These are phyloP conservation scores for Prenolepis imparis DNA, from an alignment of 2,888 invertebrate species.

Conservation along the genomic window DNA sequence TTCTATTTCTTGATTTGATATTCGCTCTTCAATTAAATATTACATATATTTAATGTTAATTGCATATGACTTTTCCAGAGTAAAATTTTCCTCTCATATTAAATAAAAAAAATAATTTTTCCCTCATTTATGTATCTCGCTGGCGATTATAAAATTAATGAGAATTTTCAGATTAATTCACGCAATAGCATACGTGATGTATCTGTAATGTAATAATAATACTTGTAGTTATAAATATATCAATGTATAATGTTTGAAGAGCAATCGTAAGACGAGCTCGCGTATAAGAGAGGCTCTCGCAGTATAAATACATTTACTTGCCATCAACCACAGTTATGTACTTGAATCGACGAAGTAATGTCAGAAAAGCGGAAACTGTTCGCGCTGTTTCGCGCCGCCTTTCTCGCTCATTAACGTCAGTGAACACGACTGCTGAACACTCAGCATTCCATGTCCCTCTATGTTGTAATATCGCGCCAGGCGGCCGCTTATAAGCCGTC, in stretches of 20 bases:
- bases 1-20: background rate
- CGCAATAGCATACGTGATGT: background rate
- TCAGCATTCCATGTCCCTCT: conserved; percentile 60
- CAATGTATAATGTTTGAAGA: background rate
- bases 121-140: background rate
- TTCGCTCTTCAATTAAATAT: background rate
- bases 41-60: background rate
- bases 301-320: background rate
- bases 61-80: background rate
- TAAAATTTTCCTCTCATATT: background rate
- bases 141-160: background rate
- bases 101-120: background rate
- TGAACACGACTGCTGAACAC: conserved; percentile 59
- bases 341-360: background rate
- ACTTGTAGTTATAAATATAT: background rate
- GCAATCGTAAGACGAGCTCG: conserved; percentile 10
- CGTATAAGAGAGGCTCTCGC: background rate
- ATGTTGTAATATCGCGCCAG: conserved; percentile 63
- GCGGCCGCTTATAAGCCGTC: conserved; percentile 60
- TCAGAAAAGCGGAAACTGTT: conserved; percentile 64
- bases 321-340: background rate
- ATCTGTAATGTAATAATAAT: background rate
- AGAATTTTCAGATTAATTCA: background rate
- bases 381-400: conserved; percentile 61
- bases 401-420: conserved; percentile 70